Evolutionary conservation across 2,888 invertebrate genomes (phyloP), one percentile per base, ranked within the genome.

Genomic region (Chloromyia formosa): DNA sequence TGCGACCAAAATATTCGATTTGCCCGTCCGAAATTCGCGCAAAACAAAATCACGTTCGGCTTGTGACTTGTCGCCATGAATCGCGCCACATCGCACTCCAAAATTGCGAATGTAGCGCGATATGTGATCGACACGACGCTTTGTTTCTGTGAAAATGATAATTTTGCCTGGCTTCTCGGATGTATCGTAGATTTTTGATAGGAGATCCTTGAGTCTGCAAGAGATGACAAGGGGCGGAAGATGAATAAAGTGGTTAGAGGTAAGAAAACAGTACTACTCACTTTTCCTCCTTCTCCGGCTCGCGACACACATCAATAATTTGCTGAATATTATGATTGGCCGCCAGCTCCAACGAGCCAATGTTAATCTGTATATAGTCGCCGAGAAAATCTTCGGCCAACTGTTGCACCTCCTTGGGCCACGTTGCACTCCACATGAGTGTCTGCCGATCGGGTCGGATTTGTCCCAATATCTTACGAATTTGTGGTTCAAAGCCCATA

Each of bases 361-460:
- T 92, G 82, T 95, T 98, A 73, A 97, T 90, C 86, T 97, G 95
- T 73, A 94, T 89, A 82, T 96, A 96, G 81, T 95, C 92, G 73
- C 90, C 90, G 22, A 98, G 88, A 84, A 97, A 98, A 82, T 98
- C 97, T 81, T 94, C 93, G 18, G 98, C 98, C 77, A 98, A 86
- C 80, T 92, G 92, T 78, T 93, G 89, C 1, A 98, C 97, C 87
- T 98, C 98, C 82, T 95, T 96, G 0, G 98, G 98, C 98, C 98
- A 98, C n/a, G 98, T 98, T 0, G 98, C 98, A 78, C 96, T 96
- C 95, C 97, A 98, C 98, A 98, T 98, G 58, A 98, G 88, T n/a
- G 96, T 96, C 86, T 98, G 98, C 81, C 98, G 88, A 83, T 97
- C 96, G 16, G 96, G 96, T 78, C 96, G 88, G 80, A 97, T 95